These are phyloP conservation scores for Coenonympha arcania DNA, from an alignment of 2,888 invertebrate genomes.

Conservation along the genomic window DNA sequence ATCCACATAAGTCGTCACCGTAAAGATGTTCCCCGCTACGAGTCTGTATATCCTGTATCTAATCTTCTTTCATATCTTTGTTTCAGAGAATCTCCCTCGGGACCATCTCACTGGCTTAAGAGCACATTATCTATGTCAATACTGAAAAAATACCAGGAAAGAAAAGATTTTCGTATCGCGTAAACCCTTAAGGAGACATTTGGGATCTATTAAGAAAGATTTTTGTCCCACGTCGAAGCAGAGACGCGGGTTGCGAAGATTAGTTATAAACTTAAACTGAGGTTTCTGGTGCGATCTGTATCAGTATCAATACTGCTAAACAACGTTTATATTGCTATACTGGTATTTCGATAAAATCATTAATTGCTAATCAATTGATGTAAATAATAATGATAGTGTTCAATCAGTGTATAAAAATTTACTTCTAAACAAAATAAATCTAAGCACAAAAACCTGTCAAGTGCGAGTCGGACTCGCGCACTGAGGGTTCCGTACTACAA, in stretches of 20 bases:
- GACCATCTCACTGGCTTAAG: conserved; percentile 41
- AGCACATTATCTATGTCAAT: conserved; percentile 69
- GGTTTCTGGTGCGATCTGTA: not conserved
- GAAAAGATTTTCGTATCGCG: conserved; percentile 63
- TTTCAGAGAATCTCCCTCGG: conserved; percentile 56
- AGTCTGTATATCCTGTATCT: conserved; percentile 49
- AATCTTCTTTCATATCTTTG: conserved; percentile 60
- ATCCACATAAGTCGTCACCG: conserved; percentile 30
- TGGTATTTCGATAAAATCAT: too few species aligned
- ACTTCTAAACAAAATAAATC: too few species aligned
- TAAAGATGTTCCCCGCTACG: conserved; percentile 47
- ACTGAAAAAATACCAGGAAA: conserved; percentile 49
- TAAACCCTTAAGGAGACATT: conserved; percentile 58
- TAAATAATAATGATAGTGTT: too few species aligned
- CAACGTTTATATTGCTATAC: too few species aligned
- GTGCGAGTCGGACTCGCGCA: too few species aligned
- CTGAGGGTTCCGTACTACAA: too few species aligned
- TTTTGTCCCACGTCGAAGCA: conserved; percentile 37
- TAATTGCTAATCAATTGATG: too few species aligned
- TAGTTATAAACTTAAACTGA: conserved; percentile 10
- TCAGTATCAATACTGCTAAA: too few species aligned
- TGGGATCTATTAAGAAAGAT: conserved; percentile 62
- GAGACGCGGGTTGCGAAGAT: conserved; percentile 32
- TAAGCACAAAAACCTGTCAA: too few species aligned
- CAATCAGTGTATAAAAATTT: too few species aligned